These are phyloP conservation scores for Mareca penelope DNA, from an alignment of 2,797 vertebrate genomes.

Conservation along the genomic window DNA sequence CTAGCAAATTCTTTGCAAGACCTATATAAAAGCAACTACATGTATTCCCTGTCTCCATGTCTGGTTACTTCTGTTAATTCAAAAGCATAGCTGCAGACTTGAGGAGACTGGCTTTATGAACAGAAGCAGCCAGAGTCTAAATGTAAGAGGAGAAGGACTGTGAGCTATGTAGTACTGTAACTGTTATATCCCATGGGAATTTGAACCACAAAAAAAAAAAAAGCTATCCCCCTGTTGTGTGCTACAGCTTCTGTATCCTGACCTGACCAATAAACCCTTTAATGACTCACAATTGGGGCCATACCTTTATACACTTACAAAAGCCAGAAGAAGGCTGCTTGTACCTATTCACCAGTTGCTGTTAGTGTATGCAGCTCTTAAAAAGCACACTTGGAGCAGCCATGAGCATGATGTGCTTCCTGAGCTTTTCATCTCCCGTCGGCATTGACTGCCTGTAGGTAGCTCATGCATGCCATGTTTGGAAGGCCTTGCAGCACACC, in stretches of 20 bases:
- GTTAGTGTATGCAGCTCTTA: not conserved
- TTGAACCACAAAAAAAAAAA: not conserved
- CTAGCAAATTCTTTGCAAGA: not conserved
- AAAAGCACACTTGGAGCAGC: not conserved
- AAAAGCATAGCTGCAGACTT: not conserved
- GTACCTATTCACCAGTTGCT: not conserved
- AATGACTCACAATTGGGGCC: not conserved
- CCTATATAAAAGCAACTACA: not conserved
- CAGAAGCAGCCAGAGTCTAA: not conserved
- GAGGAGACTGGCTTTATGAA: not conserved
- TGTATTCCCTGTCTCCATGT: not conserved
- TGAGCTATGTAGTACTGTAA: not conserved
- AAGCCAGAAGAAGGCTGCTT: not conserved
- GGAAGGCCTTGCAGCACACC: not conserved
- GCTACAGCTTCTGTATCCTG: not conserved
- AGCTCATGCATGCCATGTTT: accelerated
- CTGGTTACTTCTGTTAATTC: not conserved
- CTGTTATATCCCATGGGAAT: not conserved
- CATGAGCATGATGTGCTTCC: not conserved
- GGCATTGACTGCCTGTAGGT: accelerated
- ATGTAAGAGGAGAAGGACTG: not conserved
- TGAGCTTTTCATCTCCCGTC: not conserved
- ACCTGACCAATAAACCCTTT: not conserved
- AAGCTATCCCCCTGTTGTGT: not conserved
- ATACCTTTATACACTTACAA: not conserved